phyloP scores from a whole-genome alignment of 2,888 invertebrate genomes.

The Alitta virens region DNA sequence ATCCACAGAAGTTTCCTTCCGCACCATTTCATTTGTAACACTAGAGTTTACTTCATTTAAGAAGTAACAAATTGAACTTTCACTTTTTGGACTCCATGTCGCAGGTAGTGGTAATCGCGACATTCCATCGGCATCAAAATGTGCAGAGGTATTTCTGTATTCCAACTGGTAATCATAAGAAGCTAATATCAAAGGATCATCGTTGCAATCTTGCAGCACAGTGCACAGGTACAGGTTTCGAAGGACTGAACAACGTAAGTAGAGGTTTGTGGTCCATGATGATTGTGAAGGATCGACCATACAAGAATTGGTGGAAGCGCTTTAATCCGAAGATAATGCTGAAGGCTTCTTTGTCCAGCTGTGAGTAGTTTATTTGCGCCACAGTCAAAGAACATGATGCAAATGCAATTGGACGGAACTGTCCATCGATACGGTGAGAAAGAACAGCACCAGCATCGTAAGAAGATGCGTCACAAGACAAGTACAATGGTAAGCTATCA shows the following conservation, averaged over 20 bases:
- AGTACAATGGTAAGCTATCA: neutral
- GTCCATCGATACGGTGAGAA: slow-evolving; percentile 5
- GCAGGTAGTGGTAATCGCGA: neutral
- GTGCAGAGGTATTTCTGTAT: neutral
- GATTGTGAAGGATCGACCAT: slow-evolving; percentile 6
- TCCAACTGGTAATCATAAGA: neutral
- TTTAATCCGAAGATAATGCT: slow-evolving; percentile 7
- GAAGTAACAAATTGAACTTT: too few relatives aligned
- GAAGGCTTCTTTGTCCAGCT: slow-evolving; percentile 8
- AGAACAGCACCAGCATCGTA: slow-evolving; percentile 2
- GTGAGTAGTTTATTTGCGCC: slow-evolving; percentile 13
- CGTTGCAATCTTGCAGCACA: neutral
- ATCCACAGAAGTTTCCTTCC: too few relatives aligned
- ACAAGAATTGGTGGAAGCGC: slow-evolving; percentile 3
- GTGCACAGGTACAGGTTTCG: neutral
- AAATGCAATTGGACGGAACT: slow-evolving; percentile 5
- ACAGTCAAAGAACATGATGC: slow-evolving; percentile 4
- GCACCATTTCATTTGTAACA: too few relatives aligned
- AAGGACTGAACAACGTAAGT: neutral
- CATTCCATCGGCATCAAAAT: neutral
- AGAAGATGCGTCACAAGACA: neutral
- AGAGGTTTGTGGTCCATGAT: neutral
- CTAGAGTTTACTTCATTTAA: too few relatives aligned
- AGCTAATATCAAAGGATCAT: neutral
- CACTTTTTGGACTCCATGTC: neutral